Conservation (phyloP, 1,140 invertebrate species). For the Calliopsis andreniformis region DNA sequence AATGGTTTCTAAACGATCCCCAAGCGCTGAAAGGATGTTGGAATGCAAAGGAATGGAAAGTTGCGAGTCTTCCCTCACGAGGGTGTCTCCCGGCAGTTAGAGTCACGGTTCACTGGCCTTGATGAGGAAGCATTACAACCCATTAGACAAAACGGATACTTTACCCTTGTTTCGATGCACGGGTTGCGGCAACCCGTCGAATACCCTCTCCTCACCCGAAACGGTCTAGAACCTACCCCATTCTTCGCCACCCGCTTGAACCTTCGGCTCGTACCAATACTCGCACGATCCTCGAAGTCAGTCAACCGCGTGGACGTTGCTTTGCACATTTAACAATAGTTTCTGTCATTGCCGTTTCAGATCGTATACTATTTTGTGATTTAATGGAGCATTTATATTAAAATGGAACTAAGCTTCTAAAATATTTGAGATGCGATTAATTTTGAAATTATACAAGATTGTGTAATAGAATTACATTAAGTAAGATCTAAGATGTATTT, state of each 20-base stretch:
- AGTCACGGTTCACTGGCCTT: slow-evolving; percentile 44
- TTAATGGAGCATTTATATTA: not conserved
- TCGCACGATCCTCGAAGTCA: not conserved
- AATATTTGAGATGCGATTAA: too few species aligned
- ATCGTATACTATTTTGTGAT: not conserved
- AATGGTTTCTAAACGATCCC: not conserved
- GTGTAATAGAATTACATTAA: too few species aligned
- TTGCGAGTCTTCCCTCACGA: slow-evolving; percentile 9
- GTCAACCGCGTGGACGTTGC: not conserved
- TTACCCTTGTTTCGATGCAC: slow-evolving; percentile 33
- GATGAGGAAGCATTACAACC: slow-evolving; percentile 46
- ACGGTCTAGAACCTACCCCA: slow-evolving; percentile 6
- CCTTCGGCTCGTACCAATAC: slow-evolving; percentile 17
- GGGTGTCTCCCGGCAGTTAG: slow-evolving; percentile 18
- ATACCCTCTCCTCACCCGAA: slow-evolving; percentile 31
- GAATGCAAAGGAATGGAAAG: slow-evolving; percentile 7
- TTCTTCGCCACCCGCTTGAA: not conserved
- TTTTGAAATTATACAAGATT: too few species aligned
- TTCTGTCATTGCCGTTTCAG: not conserved
- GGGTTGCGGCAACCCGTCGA: slow-evolving; percentile 30
- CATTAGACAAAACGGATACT: slow-evolving; percentile 54
- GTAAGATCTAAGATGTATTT: too few species aligned
- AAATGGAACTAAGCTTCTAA: too few species aligned
- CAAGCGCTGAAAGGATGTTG: not conserved
- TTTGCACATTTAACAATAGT: not conserved